phyloP scores from a whole-genome alignment of 1,140 invertebrate genomes.

The Anastrepha obliqua region DNA sequence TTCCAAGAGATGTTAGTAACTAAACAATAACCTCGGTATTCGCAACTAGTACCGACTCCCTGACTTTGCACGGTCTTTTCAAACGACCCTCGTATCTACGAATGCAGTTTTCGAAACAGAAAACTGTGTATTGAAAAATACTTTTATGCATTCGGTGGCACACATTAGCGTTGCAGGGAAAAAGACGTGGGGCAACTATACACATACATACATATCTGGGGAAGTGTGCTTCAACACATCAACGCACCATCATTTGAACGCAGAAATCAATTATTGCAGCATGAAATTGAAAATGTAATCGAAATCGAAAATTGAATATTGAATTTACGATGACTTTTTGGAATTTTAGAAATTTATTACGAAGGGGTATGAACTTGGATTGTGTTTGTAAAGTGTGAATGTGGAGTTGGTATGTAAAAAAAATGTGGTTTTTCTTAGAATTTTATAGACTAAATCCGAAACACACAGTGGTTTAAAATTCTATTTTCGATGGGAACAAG shows the following conservation, averaged over 20 bases:
- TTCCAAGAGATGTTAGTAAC: too few relatives aligned
- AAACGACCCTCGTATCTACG: not conserved
- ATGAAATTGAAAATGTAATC: slow-evolving; percentile 3
- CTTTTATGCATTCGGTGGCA: not conserved
- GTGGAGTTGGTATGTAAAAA: too few relatives aligned
- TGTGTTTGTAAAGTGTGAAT: not conserved
- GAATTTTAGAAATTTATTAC: not conserved
- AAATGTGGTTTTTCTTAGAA: not conserved
- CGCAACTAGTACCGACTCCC: too few relatives aligned
- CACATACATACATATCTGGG: not conserved
- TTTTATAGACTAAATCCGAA: not conserved
- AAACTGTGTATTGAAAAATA: not conserved
- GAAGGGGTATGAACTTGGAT: not conserved
- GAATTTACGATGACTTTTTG: not conserved
- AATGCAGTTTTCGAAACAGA: not conserved
- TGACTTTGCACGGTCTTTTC: too few relatives aligned
- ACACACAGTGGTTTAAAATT: too few relatives aligned
- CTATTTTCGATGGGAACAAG: too few relatives aligned
- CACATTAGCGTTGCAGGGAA: not conserved
- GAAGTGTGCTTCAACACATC: not conserved
- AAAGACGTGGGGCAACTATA: not conserved
- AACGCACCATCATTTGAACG: slow-evolving; percentile 13
- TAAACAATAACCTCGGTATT: too few relatives aligned
- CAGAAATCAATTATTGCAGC: slow-evolving; percentile 27
- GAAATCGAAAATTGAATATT: not conserved